These are phyloP conservation scores for Muraenolepis orangiensis DNA, from an alignment of 2,797 vertebrate species.

Conservation along the genomic window DNA sequence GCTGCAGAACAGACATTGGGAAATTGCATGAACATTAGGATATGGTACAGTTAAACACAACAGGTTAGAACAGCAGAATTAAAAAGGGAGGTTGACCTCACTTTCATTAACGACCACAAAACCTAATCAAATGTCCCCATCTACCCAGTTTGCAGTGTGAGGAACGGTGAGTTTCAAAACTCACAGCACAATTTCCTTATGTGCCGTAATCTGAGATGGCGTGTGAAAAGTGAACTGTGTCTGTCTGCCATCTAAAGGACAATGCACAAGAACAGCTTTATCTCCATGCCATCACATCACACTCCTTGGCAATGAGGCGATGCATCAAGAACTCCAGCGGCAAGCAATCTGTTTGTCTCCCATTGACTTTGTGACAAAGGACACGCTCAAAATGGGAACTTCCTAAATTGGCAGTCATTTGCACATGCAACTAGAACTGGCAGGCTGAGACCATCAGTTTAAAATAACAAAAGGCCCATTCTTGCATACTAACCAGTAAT, in stretches of 20 bases:
- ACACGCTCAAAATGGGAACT: neutral
- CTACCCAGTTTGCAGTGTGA: neutral
- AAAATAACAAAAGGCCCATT: neutral
- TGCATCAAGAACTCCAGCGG: neutral
- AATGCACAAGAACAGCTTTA: neutral
- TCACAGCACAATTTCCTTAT: neutral
- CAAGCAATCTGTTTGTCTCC: neutral
- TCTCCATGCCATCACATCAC: neutral
- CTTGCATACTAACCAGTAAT: too few species aligned
- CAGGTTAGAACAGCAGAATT: neutral
- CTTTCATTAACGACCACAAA: neutral
- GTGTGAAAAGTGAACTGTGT: neutral
- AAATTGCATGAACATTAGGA: neutral
- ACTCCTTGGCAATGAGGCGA: neutral
- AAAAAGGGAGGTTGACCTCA: neutral
- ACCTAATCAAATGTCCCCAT: neutral
- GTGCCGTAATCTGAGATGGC: neutral
- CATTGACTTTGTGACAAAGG: neutral
- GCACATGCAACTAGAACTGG: neutral
- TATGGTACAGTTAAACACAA: neutral
- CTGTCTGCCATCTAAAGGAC: neutral
- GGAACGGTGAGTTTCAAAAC: neutral
- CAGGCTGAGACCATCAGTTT: neutral
- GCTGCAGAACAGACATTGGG: constrained; percentile 65
- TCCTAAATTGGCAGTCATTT: neutral